Conservation (phyloP, 2,797 vertebrate genomes). For the Gadopsis marmoratus region DNA sequence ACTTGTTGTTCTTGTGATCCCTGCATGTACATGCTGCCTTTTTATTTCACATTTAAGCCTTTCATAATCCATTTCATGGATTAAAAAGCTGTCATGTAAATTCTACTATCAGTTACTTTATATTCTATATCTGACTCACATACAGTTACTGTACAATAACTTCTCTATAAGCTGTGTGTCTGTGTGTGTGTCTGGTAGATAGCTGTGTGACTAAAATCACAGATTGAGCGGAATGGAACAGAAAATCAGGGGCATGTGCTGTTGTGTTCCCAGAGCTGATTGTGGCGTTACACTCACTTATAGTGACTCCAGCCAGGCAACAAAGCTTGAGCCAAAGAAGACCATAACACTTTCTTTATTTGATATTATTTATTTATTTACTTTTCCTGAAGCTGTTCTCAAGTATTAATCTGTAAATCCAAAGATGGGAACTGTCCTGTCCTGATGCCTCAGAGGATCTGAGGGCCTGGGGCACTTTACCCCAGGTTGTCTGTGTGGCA, state of each 20-base stretch:
- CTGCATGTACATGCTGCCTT: not conserved
- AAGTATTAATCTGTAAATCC: not conserved
- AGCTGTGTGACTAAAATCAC: slow-evolving; percentile 17
- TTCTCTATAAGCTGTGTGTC: not conserved
- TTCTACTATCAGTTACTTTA: not conserved
- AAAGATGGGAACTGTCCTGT: not conserved
- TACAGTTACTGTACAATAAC: not conserved
- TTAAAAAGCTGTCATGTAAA: not conserved
- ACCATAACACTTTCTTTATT: not conserved
- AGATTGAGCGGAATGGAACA: slow-evolving; percentile 24
- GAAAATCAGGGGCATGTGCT: slow-evolving; percentile 24
- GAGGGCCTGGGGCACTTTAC: not conserved
- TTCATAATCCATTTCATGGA: not conserved
- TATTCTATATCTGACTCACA: not conserved
- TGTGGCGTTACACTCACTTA: slow-evolving; percentile 13
- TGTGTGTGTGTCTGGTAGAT: slow-evolving; percentile 4
- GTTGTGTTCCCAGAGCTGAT: slow-evolving; percentile 28
- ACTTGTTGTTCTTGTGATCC: not conserved
- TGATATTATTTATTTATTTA: not conserved
- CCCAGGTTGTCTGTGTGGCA: not conserved
- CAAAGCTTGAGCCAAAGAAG: not conserved
- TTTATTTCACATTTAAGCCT: not conserved
- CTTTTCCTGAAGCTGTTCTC: not conserved
- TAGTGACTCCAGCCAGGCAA: slow-evolving; percentile 3
- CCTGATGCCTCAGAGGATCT: not conserved